Evolutionary conservation across 2,888 invertebrate genomes (phyloP).

Genomic region (Acronicta alni): DNA sequence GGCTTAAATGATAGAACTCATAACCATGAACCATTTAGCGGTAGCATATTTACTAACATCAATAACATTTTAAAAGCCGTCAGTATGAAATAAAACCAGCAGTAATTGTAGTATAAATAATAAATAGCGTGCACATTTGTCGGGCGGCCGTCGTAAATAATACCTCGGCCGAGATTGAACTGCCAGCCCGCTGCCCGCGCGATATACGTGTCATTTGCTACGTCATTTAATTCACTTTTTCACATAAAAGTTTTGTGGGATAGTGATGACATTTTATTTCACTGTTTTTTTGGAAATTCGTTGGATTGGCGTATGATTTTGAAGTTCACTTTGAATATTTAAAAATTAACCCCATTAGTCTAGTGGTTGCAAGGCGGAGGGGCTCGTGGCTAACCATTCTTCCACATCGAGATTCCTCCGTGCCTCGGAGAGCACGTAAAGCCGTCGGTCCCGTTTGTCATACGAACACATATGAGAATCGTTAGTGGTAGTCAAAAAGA

Average conservation of each 20-base stretch:
- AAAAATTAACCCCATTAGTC: no score
- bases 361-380: no score
- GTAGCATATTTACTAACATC: background rate
- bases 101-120: slow-evolving; percentile 42
- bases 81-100: background rate
- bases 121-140: slow-evolving; percentile 36
- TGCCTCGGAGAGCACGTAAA: no score
- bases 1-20: no score
- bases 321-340: background rate
- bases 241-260: slow-evolving; percentile 16
- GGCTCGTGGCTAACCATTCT: no score
- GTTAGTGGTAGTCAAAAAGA: no score
- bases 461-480: no score
- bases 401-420: no score
- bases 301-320: background rate
- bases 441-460: no score
- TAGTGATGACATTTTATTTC: slow-evolving; percentile 10
- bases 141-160: slow-evolving; percentile 33
- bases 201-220: slow-evolving; percentile 36
- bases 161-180: slow-evolving; percentile 44
- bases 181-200: slow-evolving; percentile 24
- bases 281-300: background rate
- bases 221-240: slow-evolving; percentile 47
- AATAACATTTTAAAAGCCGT: slow-evolving; percentile 7
- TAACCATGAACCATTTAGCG: background rate